Conservation (phyloP, 2,888 invertebrate genomes). For the Periphyllus acericola region DNA sequence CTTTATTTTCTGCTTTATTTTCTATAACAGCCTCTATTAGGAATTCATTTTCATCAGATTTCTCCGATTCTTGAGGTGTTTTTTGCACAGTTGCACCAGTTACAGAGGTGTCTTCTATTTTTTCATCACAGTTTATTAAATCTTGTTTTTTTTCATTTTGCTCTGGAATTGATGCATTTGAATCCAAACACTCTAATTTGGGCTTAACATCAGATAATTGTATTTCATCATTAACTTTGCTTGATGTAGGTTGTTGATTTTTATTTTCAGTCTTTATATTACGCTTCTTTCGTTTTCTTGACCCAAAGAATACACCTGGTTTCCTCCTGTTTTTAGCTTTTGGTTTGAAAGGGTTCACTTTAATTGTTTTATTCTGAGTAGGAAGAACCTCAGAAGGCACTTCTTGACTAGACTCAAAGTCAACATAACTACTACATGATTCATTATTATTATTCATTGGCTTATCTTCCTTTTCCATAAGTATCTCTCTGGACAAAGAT, state of each 20-base stretch:
- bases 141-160: slow-evolving; percentile 23
- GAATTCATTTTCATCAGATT: slow-evolving; percentile 30
- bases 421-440: slow-evolving; percentile 45
- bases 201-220: background rate
- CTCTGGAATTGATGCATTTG: background rate
- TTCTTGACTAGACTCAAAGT: slow-evolving; percentile 57
- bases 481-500: background rate
- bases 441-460: slow-evolving; percentile 56
- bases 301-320: slow-evolving; percentile 58
- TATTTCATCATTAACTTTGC: background rate
- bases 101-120: background rate
- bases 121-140: slow-evolving; percentile 7
- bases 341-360: slow-evolving; percentile 53
- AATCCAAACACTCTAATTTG: slow-evolving; percentile 1
- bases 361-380: slow-evolving; percentile 28
- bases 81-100: background rate
- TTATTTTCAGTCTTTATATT: slow-evolving; percentile 55
- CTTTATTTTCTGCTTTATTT: slow-evolving; percentile 52
- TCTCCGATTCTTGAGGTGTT: slow-evolving; percentile 4
- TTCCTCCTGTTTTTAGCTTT: slow-evolving; percentile 46
- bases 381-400: slow-evolving; percentile 18
- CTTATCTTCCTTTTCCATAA: slow-evolving; percentile 3
- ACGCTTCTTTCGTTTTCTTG: slow-evolving; percentile 52
- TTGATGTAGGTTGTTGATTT: slow-evolving; percentile 31
- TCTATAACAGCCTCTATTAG: background rate